Evolutionary conservation across 2,888 invertebrate genomes (phyloP), one percentile per base, ranked within the genome.

Genomic region (Troilus luridus): DNA sequence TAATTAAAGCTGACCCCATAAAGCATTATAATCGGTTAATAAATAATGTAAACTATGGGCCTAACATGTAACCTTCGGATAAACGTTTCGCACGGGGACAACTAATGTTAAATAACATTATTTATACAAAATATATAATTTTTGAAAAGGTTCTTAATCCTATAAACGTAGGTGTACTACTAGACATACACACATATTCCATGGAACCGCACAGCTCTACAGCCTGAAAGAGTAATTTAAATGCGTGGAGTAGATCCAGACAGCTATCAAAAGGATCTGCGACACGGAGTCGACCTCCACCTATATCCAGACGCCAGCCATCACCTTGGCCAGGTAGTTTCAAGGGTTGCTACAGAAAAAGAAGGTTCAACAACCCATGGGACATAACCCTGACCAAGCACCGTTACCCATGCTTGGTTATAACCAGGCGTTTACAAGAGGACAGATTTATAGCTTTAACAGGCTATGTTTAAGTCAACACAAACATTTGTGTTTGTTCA

Each of bases 251-350:
- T 24, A 21, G 17, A 41, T 24, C 64, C 12, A 27, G 14, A 0
- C 24, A 27, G 17, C 41, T 77, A 77, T 77, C 27, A 58, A 85
- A 41, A n/a, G 56, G 85, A 56, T 85, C 56, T 85, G 11, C 54
- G n/a, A n/a, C 54, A 81, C 81, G 41, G 19, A 81, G 56, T n/a
- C 72, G 72, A 77, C 72, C 72, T 77, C 72, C 72, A 77, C 72
- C 72, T 77, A 77, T 17, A 58, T 58, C 85, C 85, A 85, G 85
- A 58, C 56, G 85, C 85, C 56, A n/a, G 56, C 11, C 21, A 85
- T 21, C 54, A 21, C 85, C 56, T 58, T 58, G 56, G 56, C 56
- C 85, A 85, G 85, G 85, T 85, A 85, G 85, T n/a, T 41, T 41
- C 6, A n/a, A 1, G 85, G 54, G 58, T 58, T 85, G 56, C 81